Evolutionary conservation across 2,888 invertebrate species (phyloP).

Genomic region (Dexiosoma caninum): DNA sequence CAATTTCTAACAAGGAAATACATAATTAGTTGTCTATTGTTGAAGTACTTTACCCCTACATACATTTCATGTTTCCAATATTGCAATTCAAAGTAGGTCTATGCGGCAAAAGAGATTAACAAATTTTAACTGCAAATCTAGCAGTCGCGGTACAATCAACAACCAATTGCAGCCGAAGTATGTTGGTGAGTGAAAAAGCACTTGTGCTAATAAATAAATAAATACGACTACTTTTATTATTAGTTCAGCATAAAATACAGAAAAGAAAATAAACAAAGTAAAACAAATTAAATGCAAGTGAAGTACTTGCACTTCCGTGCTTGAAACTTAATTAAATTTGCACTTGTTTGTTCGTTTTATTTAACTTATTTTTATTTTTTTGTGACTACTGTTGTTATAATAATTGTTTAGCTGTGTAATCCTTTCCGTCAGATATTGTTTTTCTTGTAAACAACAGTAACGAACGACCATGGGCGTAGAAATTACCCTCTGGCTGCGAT

Average conservation of each 20-base stretch:
- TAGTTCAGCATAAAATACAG: not conserved
- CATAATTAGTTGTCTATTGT: not conserved
- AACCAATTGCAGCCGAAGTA: conserved; percentile 1
- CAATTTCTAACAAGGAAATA: conserved; percentile 47
- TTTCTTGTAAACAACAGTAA: not conserved
- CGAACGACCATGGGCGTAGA: not conserved
- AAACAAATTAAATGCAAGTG: conserved; percentile 3
- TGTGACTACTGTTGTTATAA: not conserved
- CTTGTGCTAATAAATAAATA: conserved; percentile 20
- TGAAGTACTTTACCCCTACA: not conserved
- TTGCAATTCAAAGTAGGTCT: conserved; percentile 13
- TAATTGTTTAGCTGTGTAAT: conserved; percentile 22
- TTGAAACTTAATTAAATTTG: conserved; percentile 63
- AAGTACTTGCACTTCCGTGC: conserved; percentile 58
- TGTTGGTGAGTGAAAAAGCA: conserved; percentile 1
- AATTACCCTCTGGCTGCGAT: no score
- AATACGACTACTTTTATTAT: conserved; percentile 13
- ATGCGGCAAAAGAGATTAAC: conserved; percentile 18
- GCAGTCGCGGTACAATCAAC: conserved; percentile 3
- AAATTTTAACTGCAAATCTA: not conserved
- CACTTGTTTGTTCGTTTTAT: conserved; percentile 61
- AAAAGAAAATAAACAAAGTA: conserved; percentile 30
- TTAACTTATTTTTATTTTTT: no score
- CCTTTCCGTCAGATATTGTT: conserved; percentile 8
- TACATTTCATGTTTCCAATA: not conserved